Percentiles rank a stretch among this genome's conserved stretches.
Evolutionary conservation across 2,113 vertebrate species (phyloP).

Genomic region (Thamnophis sirtalis): DNA sequence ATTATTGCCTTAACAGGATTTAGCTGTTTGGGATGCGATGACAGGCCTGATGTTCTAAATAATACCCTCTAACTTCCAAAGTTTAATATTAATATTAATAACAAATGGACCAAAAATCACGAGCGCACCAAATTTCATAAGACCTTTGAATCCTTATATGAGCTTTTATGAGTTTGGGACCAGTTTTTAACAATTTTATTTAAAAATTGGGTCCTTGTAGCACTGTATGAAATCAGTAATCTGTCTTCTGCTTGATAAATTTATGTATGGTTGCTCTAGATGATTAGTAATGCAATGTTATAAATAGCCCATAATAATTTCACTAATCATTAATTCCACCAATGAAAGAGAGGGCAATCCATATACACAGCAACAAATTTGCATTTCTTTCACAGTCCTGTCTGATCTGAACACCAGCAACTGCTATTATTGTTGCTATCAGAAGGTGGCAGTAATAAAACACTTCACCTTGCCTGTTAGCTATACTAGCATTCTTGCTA

Average conservation of each 20-base stretch:
- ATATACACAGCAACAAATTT: not conserved
- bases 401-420: not conserved
- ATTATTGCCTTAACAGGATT: not conserved
- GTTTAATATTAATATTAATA: not conserved
- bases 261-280: not conserved
- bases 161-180: not conserved
- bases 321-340: not conserved
- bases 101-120: not conserved
- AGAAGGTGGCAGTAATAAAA: slow-evolving; percentile 64
- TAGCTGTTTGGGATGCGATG: not conserved
- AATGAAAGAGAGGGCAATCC: not conserved
- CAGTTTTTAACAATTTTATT: not conserved
- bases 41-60: not conserved
- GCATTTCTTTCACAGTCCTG: not conserved
- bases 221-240: not conserved
- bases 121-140: not conserved
- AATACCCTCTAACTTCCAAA: not conserved
- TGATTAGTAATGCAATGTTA: not conserved
- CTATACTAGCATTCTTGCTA: not conserved
- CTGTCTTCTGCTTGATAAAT: not conserved
- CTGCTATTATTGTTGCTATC: slow-evolving; percentile 30
- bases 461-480: slow-evolving; percentile 28
- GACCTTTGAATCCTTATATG: not conserved
- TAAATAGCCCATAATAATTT: not conserved
- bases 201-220: not conserved